Conservation (phyloP, 2,888 invertebrate genomes). For the Sepioteuthis lessoniana region DNA sequence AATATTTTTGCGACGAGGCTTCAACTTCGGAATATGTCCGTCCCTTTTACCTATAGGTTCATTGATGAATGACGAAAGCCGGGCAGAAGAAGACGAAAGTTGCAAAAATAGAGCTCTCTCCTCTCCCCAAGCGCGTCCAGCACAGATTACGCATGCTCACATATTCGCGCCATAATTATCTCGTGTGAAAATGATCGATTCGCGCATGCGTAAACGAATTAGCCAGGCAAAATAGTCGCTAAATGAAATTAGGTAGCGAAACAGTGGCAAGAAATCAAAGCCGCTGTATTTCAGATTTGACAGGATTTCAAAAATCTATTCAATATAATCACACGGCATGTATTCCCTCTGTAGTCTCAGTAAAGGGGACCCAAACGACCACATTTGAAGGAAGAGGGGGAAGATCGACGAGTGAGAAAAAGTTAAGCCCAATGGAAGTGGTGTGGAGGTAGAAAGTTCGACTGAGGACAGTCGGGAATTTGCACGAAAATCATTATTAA, state of each 20-base stretch:
- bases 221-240: neutral
- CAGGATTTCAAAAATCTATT: neutral
- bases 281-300: neutral
- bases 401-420: no score
- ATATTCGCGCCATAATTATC: slow-evolving; percentile 23
- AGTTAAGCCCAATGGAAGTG: neutral
- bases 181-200: slow-evolving; percentile 23
- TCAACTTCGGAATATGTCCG: neutral
- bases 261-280: neutral
- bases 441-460: neutral
- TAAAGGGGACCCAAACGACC: neutral
- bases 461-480: neutral
- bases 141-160: slow-evolving; percentile 33
- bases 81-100: neutral
- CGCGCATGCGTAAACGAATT: slow-evolving; percentile 33
- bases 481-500: neutral
- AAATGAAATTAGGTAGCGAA: slow-evolving; percentile 4
- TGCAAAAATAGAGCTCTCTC: neutral
- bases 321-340: neutral
- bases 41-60: neutral
- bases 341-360: neutral
- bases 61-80: neutral
- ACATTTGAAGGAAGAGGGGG: neutral
- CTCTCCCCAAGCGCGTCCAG: slow-evolving; percentile 25
- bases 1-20: neutral